phyloP scores from a whole-genome alignment of 2,113 vertebrate genomes.

The Oncorhynchus tshawytscha region DNA sequence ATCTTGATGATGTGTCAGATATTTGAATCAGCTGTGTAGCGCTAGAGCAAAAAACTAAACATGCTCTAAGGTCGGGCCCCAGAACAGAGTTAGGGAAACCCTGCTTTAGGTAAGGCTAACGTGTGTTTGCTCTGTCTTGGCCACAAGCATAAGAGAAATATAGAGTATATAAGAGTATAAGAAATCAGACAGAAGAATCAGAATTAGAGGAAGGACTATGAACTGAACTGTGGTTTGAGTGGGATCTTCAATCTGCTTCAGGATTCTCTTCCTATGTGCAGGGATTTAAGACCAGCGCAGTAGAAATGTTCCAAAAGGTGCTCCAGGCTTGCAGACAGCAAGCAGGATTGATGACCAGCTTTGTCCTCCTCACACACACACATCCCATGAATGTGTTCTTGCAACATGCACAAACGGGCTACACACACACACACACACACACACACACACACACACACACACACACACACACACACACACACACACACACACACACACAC shows the following conservation, averaged over 20 bases:
- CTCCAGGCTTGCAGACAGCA: not conserved
- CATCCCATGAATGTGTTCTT: too few relatives aligned
- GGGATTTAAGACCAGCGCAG: not conserved
- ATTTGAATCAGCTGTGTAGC: too few relatives aligned
- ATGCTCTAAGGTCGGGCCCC: too few relatives aligned
- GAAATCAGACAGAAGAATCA: not conserved
- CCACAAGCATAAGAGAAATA: not conserved
- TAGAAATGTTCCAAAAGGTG: not conserved
- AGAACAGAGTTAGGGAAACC: too few relatives aligned
- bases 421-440: not conserved
- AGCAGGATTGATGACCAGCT: not conserved
- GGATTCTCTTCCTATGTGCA: not conserved
- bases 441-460: not conserved
- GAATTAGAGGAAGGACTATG: not conserved
- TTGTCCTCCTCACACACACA: too few relatives aligned
- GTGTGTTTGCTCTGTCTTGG: not conserved
- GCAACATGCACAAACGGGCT: too few relatives aligned
- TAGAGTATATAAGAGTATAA: not conserved
- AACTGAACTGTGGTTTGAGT: not conserved
- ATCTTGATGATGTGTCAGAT: too few relatives aligned
- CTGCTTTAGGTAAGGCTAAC: not conserved
- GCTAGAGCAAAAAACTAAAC: too few relatives aligned
- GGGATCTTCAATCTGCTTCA: not conserved
- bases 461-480: not conserved
- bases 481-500: not conserved